Conservation (phyloP, 2,888 invertebrate genomes). For the Microctonus brassicae region DNA sequence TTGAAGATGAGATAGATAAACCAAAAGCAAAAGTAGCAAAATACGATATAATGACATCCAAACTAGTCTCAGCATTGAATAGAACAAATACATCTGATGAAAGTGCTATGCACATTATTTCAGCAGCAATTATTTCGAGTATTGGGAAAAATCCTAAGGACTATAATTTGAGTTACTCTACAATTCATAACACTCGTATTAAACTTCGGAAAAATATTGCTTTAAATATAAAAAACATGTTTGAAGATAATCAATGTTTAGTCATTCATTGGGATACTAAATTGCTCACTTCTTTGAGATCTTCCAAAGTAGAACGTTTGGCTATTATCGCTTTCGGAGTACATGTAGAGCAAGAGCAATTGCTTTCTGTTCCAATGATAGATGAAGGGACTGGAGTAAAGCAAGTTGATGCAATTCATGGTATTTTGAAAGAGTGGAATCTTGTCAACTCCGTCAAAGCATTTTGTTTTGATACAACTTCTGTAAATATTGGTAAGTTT, state of each 20-base stretch:
- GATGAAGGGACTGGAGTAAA: not conserved
- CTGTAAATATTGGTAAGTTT: constrained; percentile 1
- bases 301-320: not conserved
- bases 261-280: constrained; percentile 8
- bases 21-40: not conserved
- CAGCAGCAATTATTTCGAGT: not conserved
- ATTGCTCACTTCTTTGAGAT: not conserved
- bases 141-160: not conserved
- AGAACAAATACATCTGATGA: not conserved
- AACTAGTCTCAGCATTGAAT: constrained; percentile 4
- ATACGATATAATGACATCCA: not conserved
- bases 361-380: constrained; percentile 8
- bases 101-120: constrained; percentile 1
- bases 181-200: not conserved
- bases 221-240: not conserved
- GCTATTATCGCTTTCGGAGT: constrained; percentile 7
- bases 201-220: not conserved
- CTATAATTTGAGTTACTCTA: not conserved
- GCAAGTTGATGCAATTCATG: not conserved
- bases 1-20: not conserved
- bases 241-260: not conserved
- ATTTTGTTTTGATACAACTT: constrained; percentile 15
- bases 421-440: constrained; percentile 1
- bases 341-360: not conserved
- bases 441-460: not conserved